Evolutionary conservation across 2,797 vertebrate genomes (phyloP), one percentile per base, ranked within the genome.

Genomic region (Mycteria americana): DNA sequence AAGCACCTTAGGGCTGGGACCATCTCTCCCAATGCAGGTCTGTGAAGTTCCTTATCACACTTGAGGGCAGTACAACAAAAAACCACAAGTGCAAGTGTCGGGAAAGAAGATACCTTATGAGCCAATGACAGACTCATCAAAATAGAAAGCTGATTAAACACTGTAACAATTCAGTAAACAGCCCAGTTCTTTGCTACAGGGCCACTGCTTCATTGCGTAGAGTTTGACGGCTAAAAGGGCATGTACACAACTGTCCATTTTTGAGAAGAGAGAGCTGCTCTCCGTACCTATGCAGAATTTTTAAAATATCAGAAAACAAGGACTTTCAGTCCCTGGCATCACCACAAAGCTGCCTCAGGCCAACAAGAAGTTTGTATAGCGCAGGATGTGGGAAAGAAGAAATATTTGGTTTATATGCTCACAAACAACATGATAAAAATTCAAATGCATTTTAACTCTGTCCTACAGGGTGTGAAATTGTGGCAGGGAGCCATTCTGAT

Each of bases 201-300:
- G 43, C 35, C 41, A 48, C 56, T 0, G 0, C 13, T 62, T 43
- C 48, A 41, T 7, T 33, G 28, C 3, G 4, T 0, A 35, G 24
- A 24, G 51, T 48, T 46, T 65, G 62, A n/a, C 59, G 89, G 75
- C 59, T 31, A n/a, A 50, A 30, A 72, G 31, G 21, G 9, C 35
- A 68, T 2, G 6, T 7, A 41, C 18, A 24, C 41, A 78, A 23
- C 30, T 79, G 27, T 1, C 41, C 3, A 6, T 27, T 75, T 90
- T 25, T 39, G 53, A 86, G 54, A 39, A 64, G 30, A 51, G 22
- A 30, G 48, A 73, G 28, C 27, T 72, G 45, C n/a, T 60, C 30
- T 75, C 45, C 50, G 50, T 57, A 80, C 37, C 37, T 68, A 4
- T n/a, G 43, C 13, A 69, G 35, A 35, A 13, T 43, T 85, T 57